Evolutionary conservation across 2,113 vertebrate genomes (phyloP), one percentile per base, ranked within the genome.

Genomic region (Amblyopsis rosae): DNA sequence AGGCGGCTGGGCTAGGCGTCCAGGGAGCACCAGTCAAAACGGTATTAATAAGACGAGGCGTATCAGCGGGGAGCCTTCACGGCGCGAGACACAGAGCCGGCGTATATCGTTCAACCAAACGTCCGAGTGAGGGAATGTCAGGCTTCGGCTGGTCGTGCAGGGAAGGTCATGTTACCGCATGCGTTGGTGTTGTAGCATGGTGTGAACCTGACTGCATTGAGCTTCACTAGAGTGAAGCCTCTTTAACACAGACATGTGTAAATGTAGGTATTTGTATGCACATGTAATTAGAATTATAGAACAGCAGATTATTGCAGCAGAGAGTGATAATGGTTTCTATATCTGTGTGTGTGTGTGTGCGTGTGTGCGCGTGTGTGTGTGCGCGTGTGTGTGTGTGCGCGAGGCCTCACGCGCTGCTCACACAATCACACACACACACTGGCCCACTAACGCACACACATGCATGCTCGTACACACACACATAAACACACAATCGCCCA

Each of bases 11-110:
- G 82, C 80, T 71, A 70, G 72, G 64, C 9, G 57, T 83, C 85
- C 77, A n/a, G 82, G 77, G 79, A 81, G 57, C 17, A 54, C 77
- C 79, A 81, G 86, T 87, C 87, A 86, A 74, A 83, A 33, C 60
- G 62, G 51, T 72, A 79, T 82, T 82, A 85, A 87, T 85, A 81
- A 86, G 77, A 83, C 75, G 75, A 62, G 49, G 49, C 55, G 32
- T 46, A 48, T 54, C 16, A 60, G 59, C 33, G 54, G 32, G 55
- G 48, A 15, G 60, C 72, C 69, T 68, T 84, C 75, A 69, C 11
- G 67, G 35, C 59, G 71, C 48, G 46, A 53, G 35, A 45, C 35
- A 12, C 55, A 6, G 15, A 15, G 13, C 58, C 32, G 4, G 32
- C 12, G 58, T 59, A 12, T 13, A 12, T 26, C 12, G 45, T 47